Base-by-base conservation (phyloP, 2,797 vertebrate genomes). In the Pelodytes ibericus region DNA sequence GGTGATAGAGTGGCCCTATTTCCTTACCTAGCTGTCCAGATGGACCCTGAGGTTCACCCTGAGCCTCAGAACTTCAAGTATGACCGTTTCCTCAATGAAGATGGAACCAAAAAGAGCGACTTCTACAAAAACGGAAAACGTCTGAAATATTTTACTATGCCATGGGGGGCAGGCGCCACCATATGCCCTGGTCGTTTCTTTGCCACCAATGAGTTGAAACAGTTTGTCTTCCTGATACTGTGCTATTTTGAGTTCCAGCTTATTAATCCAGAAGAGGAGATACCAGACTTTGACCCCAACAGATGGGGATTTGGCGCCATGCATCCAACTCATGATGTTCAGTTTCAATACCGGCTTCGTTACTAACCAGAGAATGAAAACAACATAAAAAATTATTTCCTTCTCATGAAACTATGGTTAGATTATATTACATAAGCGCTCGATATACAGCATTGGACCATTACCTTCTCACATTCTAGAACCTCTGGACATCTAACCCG, bases 171-270 rank as follows among this genome's bases (percentile, higher is more conserved):
- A 0, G 96, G 96, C 0, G 78, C 90, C 29, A 93, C 93, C 74
- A 95, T 92, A 81, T 98, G 96, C 51, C 97, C 95, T 0, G 97
- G 96, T 0, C 86, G 95, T 1, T 97, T 94, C 84, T 95, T 99
- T 0, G 95, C 96, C 41, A 75, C 84, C 0, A 91, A 90, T 16
- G 96, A 98, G 87, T 87, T 98, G 4, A 99, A 98, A 27, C 90
- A 95, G 75, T 97, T 96, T 83, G 72, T 89, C 49, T 94, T 97
- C 79, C 82, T 98, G 66, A 93, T 97, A 94, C 16, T 98, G 62
- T 84, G 80, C 2, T 89, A 94, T 66, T 98, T 94, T 72, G 94
- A 99, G 0, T 80, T 98, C 82, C 94, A 98, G 86, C 87, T 98
- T 75, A 85, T 89, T 2, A 84, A 93, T 5, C 83, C 83, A 0